phyloP scores from a whole-genome alignment of 2,113 vertebrate genomes.

The Amblyornis subalaris region DNA sequence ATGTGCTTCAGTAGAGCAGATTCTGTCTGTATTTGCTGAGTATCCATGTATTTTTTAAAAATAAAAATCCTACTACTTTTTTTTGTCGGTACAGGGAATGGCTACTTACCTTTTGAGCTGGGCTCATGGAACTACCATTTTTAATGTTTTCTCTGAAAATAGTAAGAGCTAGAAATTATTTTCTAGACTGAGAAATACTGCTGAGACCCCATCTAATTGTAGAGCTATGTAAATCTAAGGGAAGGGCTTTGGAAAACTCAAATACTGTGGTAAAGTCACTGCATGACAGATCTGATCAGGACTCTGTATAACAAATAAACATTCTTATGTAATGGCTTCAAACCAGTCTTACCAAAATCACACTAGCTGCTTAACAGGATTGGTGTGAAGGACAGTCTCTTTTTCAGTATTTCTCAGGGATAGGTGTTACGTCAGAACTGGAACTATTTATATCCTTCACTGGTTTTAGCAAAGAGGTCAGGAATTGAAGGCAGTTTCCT shows the following conservation, averaged over 20 bases:
- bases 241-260: neutral
- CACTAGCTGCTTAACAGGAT: neutral
- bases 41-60: neutral
- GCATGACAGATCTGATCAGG: neutral
- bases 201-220: neutral
- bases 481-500: neutral
- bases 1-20: neutral
- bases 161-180: neutral
- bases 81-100: neutral
- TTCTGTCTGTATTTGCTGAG: neutral
- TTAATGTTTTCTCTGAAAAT: neutral
- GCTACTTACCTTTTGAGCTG: neutral
- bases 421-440: neutral
- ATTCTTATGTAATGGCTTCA: neutral
- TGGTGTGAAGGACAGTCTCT: slow-evolving; percentile 8
- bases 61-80: neutral
- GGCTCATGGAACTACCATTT: neutral
- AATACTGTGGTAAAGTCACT: neutral
- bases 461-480: slow-evolving; percentile 26
- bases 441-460: neutral
- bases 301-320: neutral
- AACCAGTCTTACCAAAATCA: neutral
- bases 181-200: neutral
- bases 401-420: neutral
- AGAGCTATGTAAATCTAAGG: neutral